Evolutionary conservation across 2,888 invertebrate genomes (phyloP).

Genomic region (Rhingia campestris): DNA sequence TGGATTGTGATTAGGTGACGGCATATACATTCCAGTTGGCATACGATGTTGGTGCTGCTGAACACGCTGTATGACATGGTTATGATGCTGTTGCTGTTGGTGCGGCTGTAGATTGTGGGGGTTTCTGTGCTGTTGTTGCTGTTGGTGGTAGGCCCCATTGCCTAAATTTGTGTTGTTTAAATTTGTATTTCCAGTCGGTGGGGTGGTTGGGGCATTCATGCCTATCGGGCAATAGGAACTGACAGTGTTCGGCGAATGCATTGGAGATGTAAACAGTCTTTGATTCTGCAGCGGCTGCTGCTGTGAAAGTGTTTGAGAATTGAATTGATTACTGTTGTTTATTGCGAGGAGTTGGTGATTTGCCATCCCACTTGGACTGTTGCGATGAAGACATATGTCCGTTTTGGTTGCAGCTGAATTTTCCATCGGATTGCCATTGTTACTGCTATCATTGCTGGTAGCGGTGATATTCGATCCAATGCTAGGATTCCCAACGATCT

Average conservation of each 20-base stretch:
- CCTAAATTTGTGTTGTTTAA: slow-evolving; percentile 50
- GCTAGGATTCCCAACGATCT: slow-evolving; percentile 31
- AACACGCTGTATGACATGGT: slow-evolving; percentile 57
- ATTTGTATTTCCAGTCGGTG: slow-evolving; percentile 68
- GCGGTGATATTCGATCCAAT: slow-evolving; percentile 64
- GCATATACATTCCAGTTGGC: slow-evolving; percentile 62
- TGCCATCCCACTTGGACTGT: slow-evolving; percentile 49
- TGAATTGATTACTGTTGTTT: slow-evolving; percentile 53
- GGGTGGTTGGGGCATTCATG: slow-evolving; percentile 72
- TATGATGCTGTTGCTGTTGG: slow-evolving; percentile 61
- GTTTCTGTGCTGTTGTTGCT: slow-evolving; percentile 75
- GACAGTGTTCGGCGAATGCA: slow-evolving; percentile 80
- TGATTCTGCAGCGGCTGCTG: slow-evolving; percentile 76
- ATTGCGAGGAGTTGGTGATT: slow-evolving; percentile 51
- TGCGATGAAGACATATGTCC: slow-evolving; percentile 45
- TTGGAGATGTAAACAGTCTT: slow-evolving; percentile 77
- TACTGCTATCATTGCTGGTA: slow-evolving; percentile 78
- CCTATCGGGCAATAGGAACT: slow-evolving; percentile 75
- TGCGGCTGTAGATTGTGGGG: slow-evolving; percentile 64
- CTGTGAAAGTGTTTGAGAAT: slow-evolving; percentile 76
- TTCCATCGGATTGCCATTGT: slow-evolving; percentile 75
- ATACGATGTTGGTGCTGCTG: slow-evolving; percentile 63
- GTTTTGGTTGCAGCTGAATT: slow-evolving; percentile 20
- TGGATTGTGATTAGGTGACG: slow-evolving; percentile 73
- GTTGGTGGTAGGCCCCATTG: slow-evolving; percentile 63